Evolutionary conservation across 2,888 invertebrate species (phyloP).

Genomic region (Orthosia cruda): DNA sequence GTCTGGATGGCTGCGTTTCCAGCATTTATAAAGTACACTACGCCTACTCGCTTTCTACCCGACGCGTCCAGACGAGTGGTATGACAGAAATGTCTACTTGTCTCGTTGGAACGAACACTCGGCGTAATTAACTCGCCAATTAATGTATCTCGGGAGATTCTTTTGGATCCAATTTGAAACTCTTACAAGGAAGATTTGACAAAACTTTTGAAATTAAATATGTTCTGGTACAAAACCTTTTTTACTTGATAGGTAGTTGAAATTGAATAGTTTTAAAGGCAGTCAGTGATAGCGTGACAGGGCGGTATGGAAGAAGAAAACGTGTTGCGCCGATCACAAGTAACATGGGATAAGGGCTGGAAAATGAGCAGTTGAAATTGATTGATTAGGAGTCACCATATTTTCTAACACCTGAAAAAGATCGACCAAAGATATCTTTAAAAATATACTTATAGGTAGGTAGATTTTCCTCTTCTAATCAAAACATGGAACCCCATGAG

Average conservation of each 20-base stretch:
- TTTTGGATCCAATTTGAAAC: conserved; percentile 12
- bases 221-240: neutral
- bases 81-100: conserved; percentile 5
- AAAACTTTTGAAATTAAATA: neutral
- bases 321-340: no score
- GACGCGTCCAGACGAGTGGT: conserved; percentile 56
- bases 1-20: conserved; percentile 77
- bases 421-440: neutral
- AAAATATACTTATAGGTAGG: no score
- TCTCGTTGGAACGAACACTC: neutral
- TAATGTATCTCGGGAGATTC: conserved; percentile 12
- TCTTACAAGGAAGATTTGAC: neutral
- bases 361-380: no score
- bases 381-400: neutral
- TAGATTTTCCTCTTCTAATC: no score
- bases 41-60: conserved; percentile 86
- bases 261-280: no score
- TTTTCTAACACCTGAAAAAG: neutral
- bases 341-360: no score
- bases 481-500: no score
- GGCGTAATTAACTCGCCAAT: conserved; percentile 40
- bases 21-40: conserved; percentile 82
- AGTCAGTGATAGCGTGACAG: no score
- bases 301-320: no score
- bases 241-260: neutral